These are phyloP conservation scores for Hippopotamus amphibius DNA, from an alignment of 2,113 vertebrate species.

Conservation along the genomic window DNA sequence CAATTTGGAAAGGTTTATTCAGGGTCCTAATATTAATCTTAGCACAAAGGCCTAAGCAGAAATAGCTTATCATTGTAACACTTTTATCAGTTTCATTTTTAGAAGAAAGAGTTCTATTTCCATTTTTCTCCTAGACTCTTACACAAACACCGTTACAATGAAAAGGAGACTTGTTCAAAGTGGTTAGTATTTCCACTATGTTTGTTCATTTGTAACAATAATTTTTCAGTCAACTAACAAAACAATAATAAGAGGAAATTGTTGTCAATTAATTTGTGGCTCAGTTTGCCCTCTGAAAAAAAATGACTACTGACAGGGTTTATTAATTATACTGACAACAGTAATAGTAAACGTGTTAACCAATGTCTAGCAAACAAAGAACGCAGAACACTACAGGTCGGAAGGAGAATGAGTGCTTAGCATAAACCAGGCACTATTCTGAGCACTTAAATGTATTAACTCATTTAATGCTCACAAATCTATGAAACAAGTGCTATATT, in stretches of 20 bases:
- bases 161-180: not conserved
- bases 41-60: not conserved
- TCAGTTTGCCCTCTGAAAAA: not conserved
- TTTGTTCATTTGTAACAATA: constrained; percentile 7
- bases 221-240: not conserved
- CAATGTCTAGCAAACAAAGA: not conserved
- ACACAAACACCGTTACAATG: not conserved
- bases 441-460: not conserved
- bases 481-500: not conserved
- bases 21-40: not conserved
- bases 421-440: not conserved
- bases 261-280: not conserved
- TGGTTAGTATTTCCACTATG: not conserved
- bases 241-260: not conserved
- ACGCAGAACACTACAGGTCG: not conserved
- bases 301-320: not conserved
- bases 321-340: not conserved
- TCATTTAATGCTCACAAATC: not conserved
- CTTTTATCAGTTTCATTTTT: not conserved
- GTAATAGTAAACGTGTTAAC: not conserved
- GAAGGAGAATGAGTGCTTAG: not conserved
- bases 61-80: not conserved
- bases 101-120: not conserved
- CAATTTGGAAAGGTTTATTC: not conserved
- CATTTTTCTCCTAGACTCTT: not conserved